Evolutionary conservation across 2,113 vertebrate genomes (phyloP), one percentile per base, ranked within the genome.

Genomic region (Onychostoma macrolepis): DNA sequence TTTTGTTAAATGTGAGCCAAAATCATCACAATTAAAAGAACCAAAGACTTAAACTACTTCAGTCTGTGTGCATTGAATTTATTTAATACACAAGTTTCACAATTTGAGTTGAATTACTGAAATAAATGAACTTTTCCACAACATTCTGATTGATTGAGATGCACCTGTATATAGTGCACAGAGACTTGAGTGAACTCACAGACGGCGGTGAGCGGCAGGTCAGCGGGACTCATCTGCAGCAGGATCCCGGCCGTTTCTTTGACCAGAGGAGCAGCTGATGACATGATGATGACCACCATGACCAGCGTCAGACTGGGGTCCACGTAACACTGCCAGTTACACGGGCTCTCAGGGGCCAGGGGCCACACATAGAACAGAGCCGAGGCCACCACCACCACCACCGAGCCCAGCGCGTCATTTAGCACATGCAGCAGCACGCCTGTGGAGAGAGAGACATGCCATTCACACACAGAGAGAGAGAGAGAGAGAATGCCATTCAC

Each of bases 301-400:
- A 95, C 0, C 38, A 97, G 58, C 0, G 97, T 96, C 84, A 97
- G 92, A 90, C 95, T 95, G 50, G 96, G 97, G 89, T 97, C 97
- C 0, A 97, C 94, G 87, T 97, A 97, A 88, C 97, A 97, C 90
- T 97, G 92, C 96, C 96, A 97, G 72, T 97, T 97, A 88, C 97
- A 97, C 0, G 91, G 78, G 4, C 86, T 82, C 4, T 87, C 24
- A 0, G 0, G 0, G 0, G 17, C 36, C 93, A 97, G 89, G 6
- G 97, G 97, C 87, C n/a, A 30, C 2, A 84, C 30, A 1, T 91
- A 92, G 86, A 93, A 93, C 69, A 93, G 45, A 15, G 80, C 48
- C 0, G 91, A 84, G 38, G 90, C 79, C 56, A 93, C 90, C 26
- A 93, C 89, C 67, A 92, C 92, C 50, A 92, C 91, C 21, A 93